Evolutionary conservation across 1,140 invertebrate genomes (phyloP).

Genomic region (Bombus superbus): DNA sequence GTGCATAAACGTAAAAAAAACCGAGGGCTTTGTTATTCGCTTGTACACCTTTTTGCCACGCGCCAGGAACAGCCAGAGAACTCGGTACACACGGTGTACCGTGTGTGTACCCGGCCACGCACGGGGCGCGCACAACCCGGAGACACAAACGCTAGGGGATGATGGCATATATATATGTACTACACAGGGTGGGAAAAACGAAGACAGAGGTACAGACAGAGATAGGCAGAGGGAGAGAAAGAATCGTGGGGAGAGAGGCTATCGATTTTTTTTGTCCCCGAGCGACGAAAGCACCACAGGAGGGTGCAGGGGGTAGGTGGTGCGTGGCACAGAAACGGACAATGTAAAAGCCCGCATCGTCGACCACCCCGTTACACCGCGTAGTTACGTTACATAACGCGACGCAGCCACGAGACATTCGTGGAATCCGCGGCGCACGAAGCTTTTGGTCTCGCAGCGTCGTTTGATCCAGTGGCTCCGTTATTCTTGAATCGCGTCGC

Average conservation of each 20-base stretch:
- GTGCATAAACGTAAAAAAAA: constrained; percentile 45
- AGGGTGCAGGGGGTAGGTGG: neutral
- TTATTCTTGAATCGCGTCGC: neutral
- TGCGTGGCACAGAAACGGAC: constrained; percentile 58
- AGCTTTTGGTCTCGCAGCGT: neutral
- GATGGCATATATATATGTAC: neutral
- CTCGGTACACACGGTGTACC: constrained; percentile 22
- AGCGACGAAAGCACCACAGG: constrained; percentile 37
- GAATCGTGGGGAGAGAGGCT: constrained; percentile 35
- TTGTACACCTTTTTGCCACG: constrained; percentile 40
- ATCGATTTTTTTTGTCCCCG: constrained; percentile 61
- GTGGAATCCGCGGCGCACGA: constrained; percentile 38
- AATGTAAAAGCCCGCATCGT: constrained; percentile 53
- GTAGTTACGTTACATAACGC: constrained; percentile 57
- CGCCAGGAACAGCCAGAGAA: constrained; percentile 29
- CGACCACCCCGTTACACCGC: constrained; percentile 49
- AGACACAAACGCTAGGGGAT: constrained; percentile 20
- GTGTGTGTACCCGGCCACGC: neutral
- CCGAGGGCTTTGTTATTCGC: constrained; percentile 39
- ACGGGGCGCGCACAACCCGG: neutral
- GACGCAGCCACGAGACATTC: constrained; percentile 43
- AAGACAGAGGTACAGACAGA: constrained; percentile 11
- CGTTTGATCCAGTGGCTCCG: neutral
- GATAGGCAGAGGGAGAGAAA: constrained; percentile 1
- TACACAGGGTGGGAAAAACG: neutral